A percentile compares a stretch with the other conserved stretches of the same genome.
These are phyloP conservation scores for Pelecanoides urinatrix DNA, from an alignment of 2,113 vertebrate genomes.

Conservation along the genomic window DNA sequence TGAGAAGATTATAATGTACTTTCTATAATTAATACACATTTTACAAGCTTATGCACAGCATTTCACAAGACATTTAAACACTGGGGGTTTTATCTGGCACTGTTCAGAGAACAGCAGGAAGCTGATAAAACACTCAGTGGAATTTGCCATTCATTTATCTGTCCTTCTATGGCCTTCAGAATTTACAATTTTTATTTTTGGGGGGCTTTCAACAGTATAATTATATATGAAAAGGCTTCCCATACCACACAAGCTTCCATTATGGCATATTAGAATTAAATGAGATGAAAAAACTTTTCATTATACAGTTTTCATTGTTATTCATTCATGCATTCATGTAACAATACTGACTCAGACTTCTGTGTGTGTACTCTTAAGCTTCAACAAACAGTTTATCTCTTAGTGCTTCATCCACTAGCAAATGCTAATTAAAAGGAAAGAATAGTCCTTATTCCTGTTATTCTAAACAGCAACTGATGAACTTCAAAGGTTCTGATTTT, in stretches of 20 bases:
- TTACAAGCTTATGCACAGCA: conserved; percentile 51
- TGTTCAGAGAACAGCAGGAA: conserved; percentile 55
- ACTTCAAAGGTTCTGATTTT: conserved; percentile 53
- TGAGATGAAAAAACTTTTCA: conserved; percentile 68
- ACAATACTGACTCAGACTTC: conserved; percentile 60
- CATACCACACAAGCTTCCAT: conserved; percentile 60
- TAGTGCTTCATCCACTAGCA: conserved; percentile 30
- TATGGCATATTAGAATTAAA: conserved; percentile 71
- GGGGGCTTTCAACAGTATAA: conserved; percentile 66
- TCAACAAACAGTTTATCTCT: conserved; percentile 65
- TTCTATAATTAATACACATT: conserved; percentile 65
- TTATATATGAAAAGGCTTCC: conserved; percentile 71
- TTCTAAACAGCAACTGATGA: conserved; percentile 37
- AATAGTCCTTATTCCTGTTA: conserved; percentile 55
- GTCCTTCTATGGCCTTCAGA: conserved; percentile 74
- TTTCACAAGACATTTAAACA: conserved; percentile 65
- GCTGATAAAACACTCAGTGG: conserved; percentile 74
- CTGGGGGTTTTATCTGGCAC: conserved; percentile 56
- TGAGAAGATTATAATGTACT: conserved; percentile 1
- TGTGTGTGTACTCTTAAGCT: conserved; percentile 56
- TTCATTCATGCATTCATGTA: conserved; percentile 68
- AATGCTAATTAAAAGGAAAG: conserved; percentile 65
- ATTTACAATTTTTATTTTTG: conserved; percentile 54
- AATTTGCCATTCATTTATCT: conserved; percentile 74
- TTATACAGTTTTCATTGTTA: conserved; percentile 69